Percentiles rank a stretch among this genome's conserved stretches.
Evolutionary conservation across 2,113 vertebrate genomes (phyloP).

Genomic region (Formicarius rufipectus): DNA sequence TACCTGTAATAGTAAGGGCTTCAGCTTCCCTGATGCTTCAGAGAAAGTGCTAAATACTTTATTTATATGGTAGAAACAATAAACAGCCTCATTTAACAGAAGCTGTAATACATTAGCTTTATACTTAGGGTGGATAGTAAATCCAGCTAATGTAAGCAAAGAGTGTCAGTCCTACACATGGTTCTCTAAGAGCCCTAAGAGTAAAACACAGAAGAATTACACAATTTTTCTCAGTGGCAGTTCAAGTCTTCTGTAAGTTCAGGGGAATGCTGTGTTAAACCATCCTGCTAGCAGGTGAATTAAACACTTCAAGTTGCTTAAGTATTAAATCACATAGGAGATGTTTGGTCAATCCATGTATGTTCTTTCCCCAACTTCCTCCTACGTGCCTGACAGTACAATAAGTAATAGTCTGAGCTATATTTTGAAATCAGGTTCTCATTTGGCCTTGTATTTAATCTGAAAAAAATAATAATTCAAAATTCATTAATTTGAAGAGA

Average conservation of each 20-base stretch:
- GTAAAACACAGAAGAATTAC: not conserved
- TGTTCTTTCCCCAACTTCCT: not conserved
- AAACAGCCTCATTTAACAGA: not conserved
- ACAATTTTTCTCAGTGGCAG: not conserved
- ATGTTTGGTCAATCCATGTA: not conserved
- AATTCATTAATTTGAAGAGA: not conserved
- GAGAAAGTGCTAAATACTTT: not conserved
- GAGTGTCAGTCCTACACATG: not conserved
- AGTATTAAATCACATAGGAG: not conserved
- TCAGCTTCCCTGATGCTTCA: not conserved
- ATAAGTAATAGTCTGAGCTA: not conserved
- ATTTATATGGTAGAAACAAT: not conserved
- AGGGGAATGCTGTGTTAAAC: not conserved
- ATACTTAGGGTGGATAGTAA: not conserved
- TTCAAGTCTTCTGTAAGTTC: not conserved
- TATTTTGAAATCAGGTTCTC: not conserved
- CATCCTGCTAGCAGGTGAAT: not conserved
- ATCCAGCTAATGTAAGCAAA: not conserved
- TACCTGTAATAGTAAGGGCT: not conserved
- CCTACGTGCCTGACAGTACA: not conserved
- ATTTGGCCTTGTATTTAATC: not conserved
- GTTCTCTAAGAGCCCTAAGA: not conserved
- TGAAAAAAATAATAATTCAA: not conserved
- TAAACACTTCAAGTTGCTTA: not conserved
- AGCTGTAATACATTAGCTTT: not conserved